These are phyloP conservation scores for Patagioenas fasciata DNA, from an alignment of 2,113 vertebrate genomes.

Conservation along the genomic window DNA sequence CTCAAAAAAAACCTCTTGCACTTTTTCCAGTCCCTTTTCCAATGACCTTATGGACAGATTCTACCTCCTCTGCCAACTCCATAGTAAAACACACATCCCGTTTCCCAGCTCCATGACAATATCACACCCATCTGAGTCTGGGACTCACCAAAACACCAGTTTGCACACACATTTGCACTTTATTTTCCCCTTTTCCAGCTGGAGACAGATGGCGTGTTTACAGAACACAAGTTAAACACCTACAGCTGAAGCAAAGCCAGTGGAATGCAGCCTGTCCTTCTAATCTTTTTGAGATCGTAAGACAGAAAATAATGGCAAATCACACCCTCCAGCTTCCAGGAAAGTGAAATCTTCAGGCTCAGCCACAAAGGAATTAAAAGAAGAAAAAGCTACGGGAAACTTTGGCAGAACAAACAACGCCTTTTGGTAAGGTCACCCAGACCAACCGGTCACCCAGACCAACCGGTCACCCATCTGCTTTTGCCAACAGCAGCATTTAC, in stretches of 20 bases:
- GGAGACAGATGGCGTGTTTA: not conserved
- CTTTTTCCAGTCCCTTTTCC: not conserved
- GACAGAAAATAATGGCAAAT: constrained; percentile 57
- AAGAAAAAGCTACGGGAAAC: not conserved
- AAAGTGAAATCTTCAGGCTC: constrained; percentile 22
- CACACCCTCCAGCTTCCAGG: constrained; percentile 40
- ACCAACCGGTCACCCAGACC: not conserved
- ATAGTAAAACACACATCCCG: too few species aligned
- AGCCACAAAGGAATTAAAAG: not conserved
- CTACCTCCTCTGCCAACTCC: accelerated
- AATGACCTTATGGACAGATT: accelerated
- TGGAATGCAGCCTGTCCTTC: constrained; percentile 35
- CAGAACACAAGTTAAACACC: constrained; percentile 16
- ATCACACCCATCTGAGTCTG: not conserved
- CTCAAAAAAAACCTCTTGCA: not conserved
- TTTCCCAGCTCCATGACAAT: not conserved
- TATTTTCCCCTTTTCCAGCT: not conserved
- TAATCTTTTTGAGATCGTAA: constrained; percentile 49
- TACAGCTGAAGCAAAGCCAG: not conserved
- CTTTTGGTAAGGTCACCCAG: not conserved
- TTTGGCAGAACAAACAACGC: not conserved
- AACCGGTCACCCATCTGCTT: constrained; percentile 20
- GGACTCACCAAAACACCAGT: not conserved
- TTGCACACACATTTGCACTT: not conserved
- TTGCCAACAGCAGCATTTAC: not conserved